phyloP scores from a whole-genome alignment of 1,140 invertebrate genomes.

The Apis cerana region DNA sequence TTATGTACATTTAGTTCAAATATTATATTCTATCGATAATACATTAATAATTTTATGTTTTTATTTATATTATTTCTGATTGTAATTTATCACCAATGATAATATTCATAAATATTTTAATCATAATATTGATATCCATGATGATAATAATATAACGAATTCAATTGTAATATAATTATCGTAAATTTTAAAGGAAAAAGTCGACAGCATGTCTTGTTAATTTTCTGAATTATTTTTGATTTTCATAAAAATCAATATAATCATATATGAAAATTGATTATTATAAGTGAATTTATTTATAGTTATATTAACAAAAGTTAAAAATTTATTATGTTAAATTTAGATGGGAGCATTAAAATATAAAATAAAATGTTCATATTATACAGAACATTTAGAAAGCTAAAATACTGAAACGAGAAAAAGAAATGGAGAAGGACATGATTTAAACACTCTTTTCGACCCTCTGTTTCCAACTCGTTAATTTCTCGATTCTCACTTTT shows the following conservation, averaged over 20 bases:
- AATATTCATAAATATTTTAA: not conserved
- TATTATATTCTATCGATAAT: not conserved
- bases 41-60: not conserved
- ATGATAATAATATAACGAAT: not conserved
- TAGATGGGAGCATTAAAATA: too few species aligned
- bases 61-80: not conserved
- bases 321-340: too few species aligned
- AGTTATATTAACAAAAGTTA: too few species aligned
- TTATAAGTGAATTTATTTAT: not conserved
- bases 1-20: too few species aligned
- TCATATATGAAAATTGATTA: not conserved
- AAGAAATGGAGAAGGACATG: not conserved
- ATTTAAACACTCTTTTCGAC: conserved; percentile 12
- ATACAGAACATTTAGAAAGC: too few species aligned
- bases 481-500: conserved; percentile 3
- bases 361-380: too few species aligned
- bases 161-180: too few species aligned
- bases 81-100: not conserved
- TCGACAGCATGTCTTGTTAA: not conserved
- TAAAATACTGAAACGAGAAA: not conserved
- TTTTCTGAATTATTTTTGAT: not conserved
- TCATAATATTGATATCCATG: not conserved
- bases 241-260: not conserved
- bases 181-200: too few species aligned
- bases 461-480: not conserved